These are phyloP conservation scores for Serilophus lunatus DNA, from an alignment of 2,113 vertebrate species.

Conservation along the genomic window DNA sequence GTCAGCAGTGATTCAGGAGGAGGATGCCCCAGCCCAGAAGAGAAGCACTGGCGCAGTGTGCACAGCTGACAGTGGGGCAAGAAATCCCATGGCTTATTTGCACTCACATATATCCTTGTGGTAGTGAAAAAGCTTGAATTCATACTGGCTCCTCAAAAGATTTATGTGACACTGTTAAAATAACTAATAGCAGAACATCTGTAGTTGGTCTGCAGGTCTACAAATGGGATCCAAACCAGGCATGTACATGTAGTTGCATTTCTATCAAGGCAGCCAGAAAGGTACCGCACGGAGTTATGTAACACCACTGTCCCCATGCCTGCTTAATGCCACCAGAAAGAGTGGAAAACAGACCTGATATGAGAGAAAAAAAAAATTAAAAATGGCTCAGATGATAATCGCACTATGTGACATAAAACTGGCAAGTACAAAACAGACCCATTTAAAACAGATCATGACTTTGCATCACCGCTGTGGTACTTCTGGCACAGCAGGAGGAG, in stretches of 20 bases:
- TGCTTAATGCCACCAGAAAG: background rate
- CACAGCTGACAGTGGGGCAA: rapidly evolving
- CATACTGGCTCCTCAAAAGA: background rate
- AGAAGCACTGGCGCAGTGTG: background rate
- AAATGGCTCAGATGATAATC: background rate
- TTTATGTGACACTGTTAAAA: background rate
- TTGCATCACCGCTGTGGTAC: background rate
- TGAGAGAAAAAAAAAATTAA: rapidly evolving
- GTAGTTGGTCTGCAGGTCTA: background rate
- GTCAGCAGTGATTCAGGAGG: background rate
- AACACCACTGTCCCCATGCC: too few species aligned
- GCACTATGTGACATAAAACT: background rate
- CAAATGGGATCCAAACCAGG: background rate
- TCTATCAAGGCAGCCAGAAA: background rate
- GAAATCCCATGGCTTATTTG: rapidly evolving
- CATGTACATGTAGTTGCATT: rapidly evolving
- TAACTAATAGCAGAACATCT: background rate
- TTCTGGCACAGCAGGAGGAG: background rate
- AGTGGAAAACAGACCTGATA: background rate
- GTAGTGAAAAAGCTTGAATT: background rate
- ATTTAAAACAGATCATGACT: background rate
- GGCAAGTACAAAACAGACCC: background rate
- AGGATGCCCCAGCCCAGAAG: background rate
- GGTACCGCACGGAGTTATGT: background rate
- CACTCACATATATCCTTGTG: rapidly evolving